Conservation (phyloP, 2,888 invertebrate genomes). For the Chelonus formosanus region DNA sequence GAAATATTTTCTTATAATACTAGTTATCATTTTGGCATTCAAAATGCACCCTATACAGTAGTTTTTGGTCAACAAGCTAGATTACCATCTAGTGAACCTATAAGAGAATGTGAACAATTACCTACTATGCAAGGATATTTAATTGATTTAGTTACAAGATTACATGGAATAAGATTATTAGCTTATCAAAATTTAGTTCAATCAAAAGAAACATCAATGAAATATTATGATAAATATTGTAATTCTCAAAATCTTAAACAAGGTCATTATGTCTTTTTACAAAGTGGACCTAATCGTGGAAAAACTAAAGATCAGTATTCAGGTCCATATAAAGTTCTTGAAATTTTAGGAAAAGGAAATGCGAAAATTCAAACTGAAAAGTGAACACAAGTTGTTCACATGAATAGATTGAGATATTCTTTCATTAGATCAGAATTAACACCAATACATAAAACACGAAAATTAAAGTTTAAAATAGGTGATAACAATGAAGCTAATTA, state of each 20-base stretch:
- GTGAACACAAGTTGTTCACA: slow-evolving; percentile 17
- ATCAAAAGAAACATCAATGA: slow-evolving; percentile 27
- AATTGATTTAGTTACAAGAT: not conserved
- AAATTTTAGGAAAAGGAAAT: slow-evolving; percentile 25
- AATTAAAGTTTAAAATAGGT: not conserved
- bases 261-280: no score
- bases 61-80: no score
- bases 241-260: slow-evolving; percentile 27
- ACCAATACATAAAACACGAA: not conserved
- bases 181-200: slow-evolving; percentile 28
- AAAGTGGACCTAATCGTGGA: slow-evolving; percentile 25
- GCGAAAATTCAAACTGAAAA: slow-evolving; percentile 12
- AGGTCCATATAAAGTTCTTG: slow-evolving; percentile 17
- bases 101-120: slow-evolving; percentile 14
- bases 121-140: slow-evolving; percentile 21
- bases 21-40: not conserved
- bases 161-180: slow-evolving; percentile 10
- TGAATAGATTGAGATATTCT: slow-evolving; percentile 29
- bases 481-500: not conserved
- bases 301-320: slow-evolving; percentile 8
- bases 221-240: slow-evolving; percentile 32
- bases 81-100: no score
- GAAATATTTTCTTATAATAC: slow-evolving; percentile 29
- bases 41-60: no score
- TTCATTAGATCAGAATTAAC: slow-evolving; percentile 14